A percentile compares a stretch with the other conserved stretches of the same genome.
Conservation (phyloP, 2,113 vertebrate genomes). For the Barbus barbus region DNA sequence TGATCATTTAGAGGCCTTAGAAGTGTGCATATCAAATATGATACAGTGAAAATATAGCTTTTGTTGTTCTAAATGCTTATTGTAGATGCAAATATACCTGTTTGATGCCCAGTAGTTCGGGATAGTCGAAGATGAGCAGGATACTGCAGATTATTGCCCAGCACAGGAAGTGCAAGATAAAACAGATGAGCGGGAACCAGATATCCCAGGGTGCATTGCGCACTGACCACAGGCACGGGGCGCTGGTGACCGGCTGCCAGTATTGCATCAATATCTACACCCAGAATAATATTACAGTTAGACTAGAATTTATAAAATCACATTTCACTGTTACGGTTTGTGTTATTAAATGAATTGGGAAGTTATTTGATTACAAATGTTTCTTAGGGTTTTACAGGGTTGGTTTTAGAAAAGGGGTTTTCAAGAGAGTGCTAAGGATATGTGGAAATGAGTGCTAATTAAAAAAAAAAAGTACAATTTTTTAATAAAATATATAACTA, state of each 20-base stretch:
- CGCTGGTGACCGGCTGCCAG: slow-evolving; percentile 80
- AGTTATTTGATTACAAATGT: background rate
- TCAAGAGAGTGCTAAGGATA: background rate
- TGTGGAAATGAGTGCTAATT: background rate
- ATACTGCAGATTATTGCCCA: slow-evolving; percentile 92
- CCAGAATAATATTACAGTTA: background rate
- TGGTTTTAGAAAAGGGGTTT: background rate
- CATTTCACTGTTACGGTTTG: background rate
- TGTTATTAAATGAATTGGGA: background rate
- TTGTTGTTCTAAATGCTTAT: background rate
- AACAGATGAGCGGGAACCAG: slow-evolving; percentile 86
- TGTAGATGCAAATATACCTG: slow-evolving; percentile 72
- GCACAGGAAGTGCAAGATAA: slow-evolving; percentile 82
- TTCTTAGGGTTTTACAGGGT: background rate
- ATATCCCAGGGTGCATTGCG: slow-evolving; percentile 79
- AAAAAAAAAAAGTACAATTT: background rate
- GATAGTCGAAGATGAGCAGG: slow-evolving; percentile 87
- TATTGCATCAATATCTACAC: slow-evolving; percentile 79
- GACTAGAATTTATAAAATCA: background rate
- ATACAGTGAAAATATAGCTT: background rate
- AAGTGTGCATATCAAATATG: too few relatives aligned
- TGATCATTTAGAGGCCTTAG: too few relatives aligned
- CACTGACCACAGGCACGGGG: slow-evolving; percentile 86
- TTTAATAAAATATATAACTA: background rate
- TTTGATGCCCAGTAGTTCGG: slow-evolving; percentile 88